phyloP scores from a whole-genome alignment of 2,888 invertebrate species.

The Drosophila suboccidentalis region DNA sequence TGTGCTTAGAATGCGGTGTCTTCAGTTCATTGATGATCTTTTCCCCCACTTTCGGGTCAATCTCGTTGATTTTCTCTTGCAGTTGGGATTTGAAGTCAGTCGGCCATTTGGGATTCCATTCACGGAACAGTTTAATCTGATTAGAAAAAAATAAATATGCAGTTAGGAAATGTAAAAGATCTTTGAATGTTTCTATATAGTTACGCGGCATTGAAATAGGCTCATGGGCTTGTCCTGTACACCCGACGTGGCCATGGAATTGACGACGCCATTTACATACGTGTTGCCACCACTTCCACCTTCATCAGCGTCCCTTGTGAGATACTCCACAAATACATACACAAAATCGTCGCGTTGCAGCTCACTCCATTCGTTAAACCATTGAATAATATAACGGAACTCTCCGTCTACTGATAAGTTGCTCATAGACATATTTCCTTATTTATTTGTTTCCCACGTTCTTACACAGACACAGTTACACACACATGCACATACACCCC shows the following conservation, averaged over 20 bases:
- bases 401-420: conserved; percentile 90
- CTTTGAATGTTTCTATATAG: conserved; percentile 63
- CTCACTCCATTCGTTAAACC: conserved; percentile 96
- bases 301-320: conserved; percentile 80
- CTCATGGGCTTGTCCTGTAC: conserved; percentile 92
- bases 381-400: conserved; percentile 92
- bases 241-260: conserved; percentile 89
- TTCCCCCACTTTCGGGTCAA: conserved; percentile 90
- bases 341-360: conserved; percentile 94
- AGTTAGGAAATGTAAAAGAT: background rate
- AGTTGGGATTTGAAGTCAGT: conserved; percentile 90
- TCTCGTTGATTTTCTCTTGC: conserved; percentile 89
- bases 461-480: conserved; percentile 7
- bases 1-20: conserved; percentile 67
- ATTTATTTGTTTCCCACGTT: conserved; percentile 40
- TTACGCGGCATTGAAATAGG: conserved; percentile 93
- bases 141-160: conserved; percentile 42
- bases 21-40: conserved; percentile 88
- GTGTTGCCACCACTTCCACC: conserved; percentile 86
- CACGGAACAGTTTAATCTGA: conserved; percentile 92
- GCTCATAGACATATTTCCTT: conserved; percentile 86
- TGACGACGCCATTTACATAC: conserved; percentile 91
- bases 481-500: conserved; percentile 44
- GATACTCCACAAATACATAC: conserved; percentile 89
- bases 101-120: conserved; percentile 94